These are phyloP conservation scores for Pyrocephalus nanus DNA, from an alignment of 2,797 vertebrate genomes.

Conservation along the genomic window DNA sequence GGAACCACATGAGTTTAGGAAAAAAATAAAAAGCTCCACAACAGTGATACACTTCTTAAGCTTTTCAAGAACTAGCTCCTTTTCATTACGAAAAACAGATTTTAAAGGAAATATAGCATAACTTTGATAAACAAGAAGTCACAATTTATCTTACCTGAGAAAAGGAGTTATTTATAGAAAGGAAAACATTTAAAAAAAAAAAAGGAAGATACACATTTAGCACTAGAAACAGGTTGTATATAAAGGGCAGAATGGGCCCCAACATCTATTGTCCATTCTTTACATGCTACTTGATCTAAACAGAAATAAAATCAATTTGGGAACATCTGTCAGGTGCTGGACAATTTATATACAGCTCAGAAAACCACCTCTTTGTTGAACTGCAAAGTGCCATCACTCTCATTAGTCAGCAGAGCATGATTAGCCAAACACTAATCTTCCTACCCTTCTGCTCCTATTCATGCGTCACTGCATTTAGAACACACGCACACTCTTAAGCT, in stretches of 20 bases:
- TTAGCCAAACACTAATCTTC: neutral
- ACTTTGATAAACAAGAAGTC: neutral
- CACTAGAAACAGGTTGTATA: neutral
- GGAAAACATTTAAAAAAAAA: neutral
- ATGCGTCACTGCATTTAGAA: fast-evolving
- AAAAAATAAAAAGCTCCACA: neutral
- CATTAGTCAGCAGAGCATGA: neutral
- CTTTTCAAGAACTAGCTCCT: neutral
- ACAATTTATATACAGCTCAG: neutral
- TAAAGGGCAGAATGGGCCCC: neutral
- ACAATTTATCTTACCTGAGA: slow-evolving; percentile 22
- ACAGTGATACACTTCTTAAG: neutral
- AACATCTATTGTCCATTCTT: neutral
- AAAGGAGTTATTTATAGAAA: neutral
- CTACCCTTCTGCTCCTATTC: neutral
- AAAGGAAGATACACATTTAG: neutral
- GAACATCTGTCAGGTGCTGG: neutral
- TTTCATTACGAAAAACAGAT: neutral
- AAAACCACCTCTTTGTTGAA: neutral
- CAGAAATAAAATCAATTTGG: neutral
- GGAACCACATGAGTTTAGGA: neutral
- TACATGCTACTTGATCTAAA: neutral
- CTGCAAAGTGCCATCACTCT: neutral
- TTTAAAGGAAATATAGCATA: neutral
- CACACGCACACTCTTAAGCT: neutral